A percentile compares a stretch with the other conserved stretches of the same genome.
Evolutionary conservation across 2,888 invertebrate species (phyloP).

Genomic region (Chrysopilus asiliformis): DNA sequence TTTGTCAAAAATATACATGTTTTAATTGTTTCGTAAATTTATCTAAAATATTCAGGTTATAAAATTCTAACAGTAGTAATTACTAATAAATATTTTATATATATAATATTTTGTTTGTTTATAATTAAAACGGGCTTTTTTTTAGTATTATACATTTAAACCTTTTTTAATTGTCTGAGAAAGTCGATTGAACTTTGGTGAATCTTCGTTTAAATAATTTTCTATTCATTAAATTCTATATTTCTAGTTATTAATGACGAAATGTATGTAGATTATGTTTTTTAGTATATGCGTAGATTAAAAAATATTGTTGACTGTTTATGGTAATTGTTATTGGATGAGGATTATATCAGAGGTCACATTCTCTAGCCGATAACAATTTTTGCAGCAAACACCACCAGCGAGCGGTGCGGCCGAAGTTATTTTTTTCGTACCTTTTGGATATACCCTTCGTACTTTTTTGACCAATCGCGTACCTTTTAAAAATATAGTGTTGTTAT

Average conservation of each 20-base stretch:
- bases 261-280: not conserved
- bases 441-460: too few relatives aligned
- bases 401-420: too few relatives aligned
- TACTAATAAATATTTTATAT: not conserved
- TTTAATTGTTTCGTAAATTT: conserved; percentile 1
- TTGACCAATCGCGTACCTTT: too few relatives aligned
- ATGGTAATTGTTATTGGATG: not conserved
- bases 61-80: conserved; percentile 4
- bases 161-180: not conserved
- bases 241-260: not conserved
- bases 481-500: too few relatives aligned
- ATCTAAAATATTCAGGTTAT: conserved; percentile 1
- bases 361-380: too few relatives aligned
- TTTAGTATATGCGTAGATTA: not conserved
- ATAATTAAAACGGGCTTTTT: conserved; percentile 1
- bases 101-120: not conserved
- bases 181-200: conserved; percentile 1
- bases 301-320: not conserved
- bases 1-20: conserved; percentile 3
- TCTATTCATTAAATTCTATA: too few relatives aligned
- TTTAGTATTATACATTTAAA: not conserved
- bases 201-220: too few relatives aligned
- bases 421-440: too few relatives aligned
- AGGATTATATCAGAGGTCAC: too few relatives aligned
- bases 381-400: too few relatives aligned